phyloP scores from a whole-genome alignment of 2,888 invertebrate genomes.

The Cataglyphis altisquamis region DNA sequence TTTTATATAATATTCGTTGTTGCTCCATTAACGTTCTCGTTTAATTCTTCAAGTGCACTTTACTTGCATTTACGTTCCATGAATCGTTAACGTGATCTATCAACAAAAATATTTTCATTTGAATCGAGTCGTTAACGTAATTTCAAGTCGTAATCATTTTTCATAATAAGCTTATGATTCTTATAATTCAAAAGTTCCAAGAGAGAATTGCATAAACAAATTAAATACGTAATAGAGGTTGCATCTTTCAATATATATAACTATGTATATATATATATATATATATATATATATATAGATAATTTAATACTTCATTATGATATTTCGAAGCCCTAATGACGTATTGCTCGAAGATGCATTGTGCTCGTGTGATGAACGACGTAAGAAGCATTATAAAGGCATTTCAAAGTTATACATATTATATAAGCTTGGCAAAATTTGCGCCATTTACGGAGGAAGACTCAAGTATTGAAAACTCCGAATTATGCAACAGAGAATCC shows the following conservation, averaged over 20 bases:
- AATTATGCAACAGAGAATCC: conserved; percentile 57
- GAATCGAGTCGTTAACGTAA: background rate
- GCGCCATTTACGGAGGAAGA: conserved; percentile 42
- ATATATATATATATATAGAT: too few relatives aligned
- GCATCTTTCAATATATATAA: background rate
- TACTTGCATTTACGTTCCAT: background rate
- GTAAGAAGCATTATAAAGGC: conserved; percentile 18
- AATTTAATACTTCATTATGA: conserved; percentile 17
- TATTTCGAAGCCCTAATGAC: background rate
- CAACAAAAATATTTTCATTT: background rate
- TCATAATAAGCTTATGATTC: background rate
- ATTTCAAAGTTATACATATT: conserved; percentile 29
- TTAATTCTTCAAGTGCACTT: background rate
- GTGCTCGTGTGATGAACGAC: conserved; percentile 19
- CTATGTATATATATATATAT: too few relatives aligned
- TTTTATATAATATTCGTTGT: background rate
- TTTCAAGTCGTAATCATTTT: background rate
- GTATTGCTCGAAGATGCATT: background rate
- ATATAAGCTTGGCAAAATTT: conserved; percentile 49
- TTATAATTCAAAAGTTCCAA: background rate
- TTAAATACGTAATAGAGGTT: background rate
- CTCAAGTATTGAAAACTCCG: conserved; percentile 52
- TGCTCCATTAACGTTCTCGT: background rate
- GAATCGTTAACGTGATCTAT: background rate
- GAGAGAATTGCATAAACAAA: background rate